A percentile compares a stretch with the other conserved stretches of the same genome.
Evolutionary conservation across 2,113 vertebrate species (phyloP).

Genomic region (Onychostruthus taczanowskii): DNA sequence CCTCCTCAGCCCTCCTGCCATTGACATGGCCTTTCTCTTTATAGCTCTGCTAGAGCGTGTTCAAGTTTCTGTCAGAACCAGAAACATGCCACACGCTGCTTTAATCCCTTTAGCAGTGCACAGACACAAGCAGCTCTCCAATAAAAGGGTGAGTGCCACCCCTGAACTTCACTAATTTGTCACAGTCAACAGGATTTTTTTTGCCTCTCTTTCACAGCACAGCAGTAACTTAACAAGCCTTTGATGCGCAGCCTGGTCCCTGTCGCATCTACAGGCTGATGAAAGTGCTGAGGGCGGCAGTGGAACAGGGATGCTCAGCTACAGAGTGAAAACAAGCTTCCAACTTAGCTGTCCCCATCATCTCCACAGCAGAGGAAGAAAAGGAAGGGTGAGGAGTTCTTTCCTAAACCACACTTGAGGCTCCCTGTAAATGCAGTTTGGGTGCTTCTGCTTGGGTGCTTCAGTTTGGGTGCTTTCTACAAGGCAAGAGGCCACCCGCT

Average conservation of each 20-base stretch:
- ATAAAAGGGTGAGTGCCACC: conserved; percentile 55
- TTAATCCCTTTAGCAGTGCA: conserved; percentile 58
- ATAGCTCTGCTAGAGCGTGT: conserved; percentile 52
- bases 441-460: neutral
- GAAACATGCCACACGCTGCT: conserved; percentile 60
- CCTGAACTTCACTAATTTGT: conserved; percentile 58
- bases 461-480: neutral
- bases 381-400: neutral
- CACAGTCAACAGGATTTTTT: conserved; percentile 65
- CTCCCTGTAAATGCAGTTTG: neutral
- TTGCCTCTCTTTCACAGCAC: conserved; percentile 38
- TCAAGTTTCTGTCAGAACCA: conserved; percentile 64
- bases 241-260: conserved; percentile 26
- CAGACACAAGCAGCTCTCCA: conserved; percentile 32
- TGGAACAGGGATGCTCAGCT: neutral
- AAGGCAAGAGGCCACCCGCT: neutral
- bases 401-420: neutral
- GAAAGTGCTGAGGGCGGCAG: conserved; percentile 1
- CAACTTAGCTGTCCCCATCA: neutral
- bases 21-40: conserved; percentile 24
- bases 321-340: neutral
- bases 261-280: neutral
- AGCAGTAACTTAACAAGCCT: conserved; percentile 61
- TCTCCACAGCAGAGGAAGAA: neutral
- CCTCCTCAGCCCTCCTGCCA: conserved; percentile 3